These are phyloP conservation scores for Rhagonycha lutea DNA, from an alignment of 2,888 invertebrate species.

Conservation along the genomic window DNA sequence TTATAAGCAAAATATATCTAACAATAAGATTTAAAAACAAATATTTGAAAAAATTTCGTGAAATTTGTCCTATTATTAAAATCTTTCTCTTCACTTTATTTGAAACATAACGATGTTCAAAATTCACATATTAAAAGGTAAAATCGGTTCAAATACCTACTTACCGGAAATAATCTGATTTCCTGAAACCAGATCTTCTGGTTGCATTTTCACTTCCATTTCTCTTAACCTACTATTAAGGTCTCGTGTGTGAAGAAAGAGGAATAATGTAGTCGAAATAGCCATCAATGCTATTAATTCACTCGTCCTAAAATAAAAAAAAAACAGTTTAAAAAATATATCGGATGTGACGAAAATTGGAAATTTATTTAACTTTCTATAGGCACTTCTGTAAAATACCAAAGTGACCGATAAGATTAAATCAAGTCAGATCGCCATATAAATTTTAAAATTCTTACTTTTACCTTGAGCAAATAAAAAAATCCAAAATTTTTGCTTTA, in stretches of 20 bases:
- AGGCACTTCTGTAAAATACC: neutral
- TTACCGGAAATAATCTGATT: slow-evolving; percentile 60
- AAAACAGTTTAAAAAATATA: neutral
- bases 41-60: too few species aligned
- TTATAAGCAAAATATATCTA: too few species aligned
- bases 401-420: neutral
- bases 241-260: slow-evolving; percentile 83
- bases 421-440: neutral
- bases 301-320: slow-evolving; percentile 70
- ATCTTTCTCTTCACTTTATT: too few species aligned
- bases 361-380: neutral
- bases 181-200: slow-evolving; percentile 59
- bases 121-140: neutral
- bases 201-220: slow-evolving; percentile 77
- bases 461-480: neutral
- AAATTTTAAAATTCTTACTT: neutral
- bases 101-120: too few species aligned
- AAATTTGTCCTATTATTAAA: too few species aligned
- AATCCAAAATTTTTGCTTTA: neutral
- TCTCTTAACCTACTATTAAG: slow-evolving; percentile 78
- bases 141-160: slow-evolving; percentile 10
- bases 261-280: slow-evolving; percentile 81
- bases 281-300: slow-evolving; percentile 82
- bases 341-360: neutral
- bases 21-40: too few species aligned